phyloP scores from a whole-genome alignment of 2,888 invertebrate species.

The Colostygia pectinataria region DNA sequence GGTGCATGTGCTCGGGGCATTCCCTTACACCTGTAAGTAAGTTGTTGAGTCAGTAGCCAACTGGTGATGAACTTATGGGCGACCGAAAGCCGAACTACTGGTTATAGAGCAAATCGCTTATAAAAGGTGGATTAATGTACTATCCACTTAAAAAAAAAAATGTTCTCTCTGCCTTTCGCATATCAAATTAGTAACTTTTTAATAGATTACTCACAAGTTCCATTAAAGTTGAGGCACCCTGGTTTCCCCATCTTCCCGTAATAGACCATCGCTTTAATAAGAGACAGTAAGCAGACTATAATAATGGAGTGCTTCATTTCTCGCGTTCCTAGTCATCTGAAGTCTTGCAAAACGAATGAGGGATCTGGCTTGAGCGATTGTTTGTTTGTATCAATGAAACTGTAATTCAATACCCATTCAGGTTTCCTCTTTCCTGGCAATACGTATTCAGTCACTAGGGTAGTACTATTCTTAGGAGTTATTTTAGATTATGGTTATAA shows the following conservation, averaged over 20 bases:
- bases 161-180: too few relatives aligned
- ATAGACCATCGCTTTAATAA: constrained; percentile 46
- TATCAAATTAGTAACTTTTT: too few relatives aligned
- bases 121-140: too few relatives aligned
- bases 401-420: constrained; percentile 13
- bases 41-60: too few relatives aligned
- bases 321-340: constrained; percentile 11
- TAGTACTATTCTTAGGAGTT: too few relatives aligned
- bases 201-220: constrained; percentile 68
- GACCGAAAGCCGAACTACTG: too few relatives aligned
- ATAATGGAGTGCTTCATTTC: constrained; percentile 38
- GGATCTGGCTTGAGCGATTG: not conserved
- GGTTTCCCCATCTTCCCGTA: constrained; percentile 54
- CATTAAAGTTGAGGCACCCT: constrained; percentile 61
- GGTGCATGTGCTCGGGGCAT: constrained; percentile 71
- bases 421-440: constrained; percentile 14
- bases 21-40: constrained; percentile 55
- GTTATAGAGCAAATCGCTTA: too few relatives aligned
- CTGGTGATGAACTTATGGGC: too few relatives aligned
- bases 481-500: too few relatives aligned
- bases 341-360: constrained; percentile 8
- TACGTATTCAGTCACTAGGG: not conserved
- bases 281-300: constrained; percentile 39
- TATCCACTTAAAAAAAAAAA: too few relatives aligned
- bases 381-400: constrained; percentile 4